Base-by-base conservation (phyloP, 1,140 invertebrate genomes). In the Philopotamus ludificatus region DNA sequence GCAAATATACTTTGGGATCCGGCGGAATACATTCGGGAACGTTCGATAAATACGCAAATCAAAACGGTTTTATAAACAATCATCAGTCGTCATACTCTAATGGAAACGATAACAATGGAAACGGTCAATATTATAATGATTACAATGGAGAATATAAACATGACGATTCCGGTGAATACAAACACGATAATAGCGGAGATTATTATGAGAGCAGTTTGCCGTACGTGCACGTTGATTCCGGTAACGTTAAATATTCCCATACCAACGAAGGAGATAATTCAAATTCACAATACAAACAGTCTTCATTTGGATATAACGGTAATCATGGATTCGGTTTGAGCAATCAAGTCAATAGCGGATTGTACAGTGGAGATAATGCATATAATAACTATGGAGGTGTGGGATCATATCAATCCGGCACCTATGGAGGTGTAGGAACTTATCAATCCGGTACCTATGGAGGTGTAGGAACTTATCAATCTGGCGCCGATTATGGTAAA, bases 111-210 rank as follows among this genome's bases (percentile, higher is more conserved):
- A 20, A 12, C 7, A 47, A 47, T 47, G 44, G 44, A 47, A 7
- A 47, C n/a, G 77, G 76, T 47, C 70, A 73, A 21, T 79, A 77
- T 63, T 63, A 71, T 28, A 61, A 67, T 39, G 70, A 71, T 39
- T 68, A 74, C 65, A 65, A 71, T 10, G 74, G 71, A 63, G 68
- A 66, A 44, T 70, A 68, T 51, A 63, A 64, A 16, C 58, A 67
- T 63, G 65, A 71, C 61, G 53, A 67, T 47, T 64, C 70, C 49
- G 55, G 59, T 41, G 67, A 59, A 47, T 59, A 59, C 22, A 59
- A 28, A 41, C 54, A 57, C 26, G 63, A 65, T 18, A 50, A 66
- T 23, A 55, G 58, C 4, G 41, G 53, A 65, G 53, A 63, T 65
- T 28, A 60, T 63, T n/a, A 60, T 63, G 15, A 26, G 26, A 21